These are phyloP conservation scores for Ditula angustiorana DNA, from an alignment of 2,888 invertebrate species.

Conservation along the genomic window DNA sequence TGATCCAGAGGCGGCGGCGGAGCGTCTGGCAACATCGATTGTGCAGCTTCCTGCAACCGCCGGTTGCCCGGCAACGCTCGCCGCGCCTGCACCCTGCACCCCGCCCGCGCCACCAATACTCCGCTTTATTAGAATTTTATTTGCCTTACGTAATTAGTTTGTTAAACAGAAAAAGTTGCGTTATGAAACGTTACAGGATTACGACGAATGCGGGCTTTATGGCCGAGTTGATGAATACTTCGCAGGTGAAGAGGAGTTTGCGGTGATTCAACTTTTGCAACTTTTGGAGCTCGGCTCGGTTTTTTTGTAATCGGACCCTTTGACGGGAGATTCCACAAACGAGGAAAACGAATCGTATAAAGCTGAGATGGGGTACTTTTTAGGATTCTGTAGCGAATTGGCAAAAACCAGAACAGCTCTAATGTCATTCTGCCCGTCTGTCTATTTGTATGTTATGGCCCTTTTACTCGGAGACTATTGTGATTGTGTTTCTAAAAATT, in stretches of 20 bases:
- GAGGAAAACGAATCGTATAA: not conserved
- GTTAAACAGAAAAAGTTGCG: constrained; percentile 38
- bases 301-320: not conserved
- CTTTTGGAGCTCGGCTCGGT: not conserved
- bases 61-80: constrained; percentile 75
- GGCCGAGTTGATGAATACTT: constrained; percentile 1
- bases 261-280: not conserved
- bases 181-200: constrained; percentile 31
- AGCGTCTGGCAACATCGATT: constrained; percentile 84
- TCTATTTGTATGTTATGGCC: too few relatives aligned
- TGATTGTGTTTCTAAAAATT: too few relatives aligned
- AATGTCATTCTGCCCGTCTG: too few relatives aligned
- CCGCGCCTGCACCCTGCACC: constrained; percentile 66
- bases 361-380: too few relatives aligned
- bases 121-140: constrained; percentile 65
- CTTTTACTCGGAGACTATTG: too few relatives aligned
- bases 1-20: constrained; percentile 76
- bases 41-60: constrained; percentile 84
- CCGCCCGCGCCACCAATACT: constrained; percentile 62
- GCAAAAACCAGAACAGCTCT: too few relatives aligned
- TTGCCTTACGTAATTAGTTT: constrained; percentile 44
- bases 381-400: too few relatives aligned
- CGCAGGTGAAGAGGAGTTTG: not conserved
- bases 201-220: constrained; percentile 7
- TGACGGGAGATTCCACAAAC: not conserved